Percentiles rank a stretch among this genome's conserved stretches.
Evolutionary conservation across 2,797 vertebrate species (phyloP).

Genomic region (Lacerta bilineata): DNA sequence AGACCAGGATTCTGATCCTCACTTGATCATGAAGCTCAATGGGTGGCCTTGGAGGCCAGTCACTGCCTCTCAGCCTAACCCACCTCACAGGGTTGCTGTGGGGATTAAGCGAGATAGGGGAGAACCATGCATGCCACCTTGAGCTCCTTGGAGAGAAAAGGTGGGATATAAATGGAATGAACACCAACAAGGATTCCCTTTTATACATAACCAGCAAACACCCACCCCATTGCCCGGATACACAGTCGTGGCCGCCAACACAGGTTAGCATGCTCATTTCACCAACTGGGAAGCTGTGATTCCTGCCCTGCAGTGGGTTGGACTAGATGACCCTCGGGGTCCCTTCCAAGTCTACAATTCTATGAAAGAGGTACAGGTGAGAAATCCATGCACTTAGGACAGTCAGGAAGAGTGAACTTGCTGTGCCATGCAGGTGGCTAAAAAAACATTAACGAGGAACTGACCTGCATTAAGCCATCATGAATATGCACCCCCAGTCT

Average conservation of each 20-base stretch:
- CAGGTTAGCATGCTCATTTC: background rate
- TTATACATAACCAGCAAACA: background rate
- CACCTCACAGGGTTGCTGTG: no score
- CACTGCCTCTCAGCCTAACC: no score
- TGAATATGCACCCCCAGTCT: background rate
- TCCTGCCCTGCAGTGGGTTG: no score
- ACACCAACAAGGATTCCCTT: background rate
- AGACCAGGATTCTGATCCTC: no score
- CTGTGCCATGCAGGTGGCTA: background rate
- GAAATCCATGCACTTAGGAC: background rate
- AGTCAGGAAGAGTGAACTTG: background rate
- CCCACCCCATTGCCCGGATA: background rate
- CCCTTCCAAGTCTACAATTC: no score
- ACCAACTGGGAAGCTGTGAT: background rate
- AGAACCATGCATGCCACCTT: no score
- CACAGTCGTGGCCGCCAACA: background rate
- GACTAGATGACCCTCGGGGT: no score
- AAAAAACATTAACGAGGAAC: background rate
- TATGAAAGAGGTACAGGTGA: background rate
- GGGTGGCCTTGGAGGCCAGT: no score
- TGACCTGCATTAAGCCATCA: background rate
- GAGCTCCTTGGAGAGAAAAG: no score
- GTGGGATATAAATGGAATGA: no score
- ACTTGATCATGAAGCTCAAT: no score
- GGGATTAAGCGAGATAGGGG: no score